These are phyloP conservation scores for Ditylenchus weischeri DNA, from an alignment of 2,888 invertebrate genomes.

Conservation along the genomic window DNA sequence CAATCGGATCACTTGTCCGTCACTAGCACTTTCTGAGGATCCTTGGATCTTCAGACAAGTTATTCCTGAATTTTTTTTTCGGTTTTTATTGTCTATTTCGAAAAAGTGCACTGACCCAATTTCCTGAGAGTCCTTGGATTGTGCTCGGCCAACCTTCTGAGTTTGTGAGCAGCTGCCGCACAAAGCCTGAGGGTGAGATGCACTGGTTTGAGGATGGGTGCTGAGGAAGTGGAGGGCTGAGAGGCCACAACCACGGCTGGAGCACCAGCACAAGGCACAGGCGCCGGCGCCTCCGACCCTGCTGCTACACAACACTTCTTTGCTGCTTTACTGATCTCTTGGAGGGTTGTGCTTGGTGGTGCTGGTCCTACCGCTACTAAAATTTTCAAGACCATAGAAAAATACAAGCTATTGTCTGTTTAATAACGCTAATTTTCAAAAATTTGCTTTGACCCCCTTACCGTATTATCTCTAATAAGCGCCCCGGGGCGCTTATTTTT, in stretches of 20 bases:
- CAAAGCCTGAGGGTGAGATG: conserved; percentile 18
- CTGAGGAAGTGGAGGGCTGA: conserved; percentile 2
- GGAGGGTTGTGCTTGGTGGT: background rate
- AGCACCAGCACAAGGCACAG: background rate
- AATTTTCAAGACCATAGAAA: too few relatives aligned
- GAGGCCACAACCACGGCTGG: conserved; percentile 6
- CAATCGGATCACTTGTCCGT: too few relatives aligned
- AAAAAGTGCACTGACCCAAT: conserved; percentile 12
- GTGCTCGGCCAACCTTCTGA: conserved; percentile 12
- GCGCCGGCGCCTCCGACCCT: conserved; percentile 9
- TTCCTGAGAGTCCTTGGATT: conserved; percentile 17
- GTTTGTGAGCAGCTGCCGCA: conserved; percentile 19
- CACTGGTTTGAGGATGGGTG: conserved; percentile 1
- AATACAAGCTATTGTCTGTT: too few relatives aligned
- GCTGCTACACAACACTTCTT: background rate
- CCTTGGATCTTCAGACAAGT: too few relatives aligned
- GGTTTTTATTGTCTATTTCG: too few relatives aligned
- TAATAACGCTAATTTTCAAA: too few relatives aligned
- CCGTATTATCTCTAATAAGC: too few relatives aligned
- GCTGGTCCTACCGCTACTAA: background rate
- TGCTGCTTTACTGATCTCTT: too few relatives aligned
- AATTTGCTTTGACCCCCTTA: too few relatives aligned
- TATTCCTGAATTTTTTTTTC: too few relatives aligned
- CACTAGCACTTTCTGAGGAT: too few relatives aligned
- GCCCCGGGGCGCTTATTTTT: too few relatives aligned